Evolutionary conservation across 2,797 vertebrate genomes (phyloP).

Genomic region (Phoxinus dragarum): DNA sequence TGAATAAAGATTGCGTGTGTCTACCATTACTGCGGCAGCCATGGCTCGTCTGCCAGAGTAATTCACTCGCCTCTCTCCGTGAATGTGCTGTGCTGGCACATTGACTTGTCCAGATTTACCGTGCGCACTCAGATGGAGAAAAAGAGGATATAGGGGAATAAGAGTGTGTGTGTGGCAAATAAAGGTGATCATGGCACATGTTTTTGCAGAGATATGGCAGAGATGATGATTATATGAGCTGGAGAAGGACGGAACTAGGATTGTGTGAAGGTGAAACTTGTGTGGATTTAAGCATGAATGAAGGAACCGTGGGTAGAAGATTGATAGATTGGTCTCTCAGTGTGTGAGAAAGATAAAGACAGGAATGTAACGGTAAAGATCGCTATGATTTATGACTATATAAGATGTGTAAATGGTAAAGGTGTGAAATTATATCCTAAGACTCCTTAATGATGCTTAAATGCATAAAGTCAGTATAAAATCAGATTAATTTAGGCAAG

Average conservation of each 20-base stretch:
- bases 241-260: not conserved
- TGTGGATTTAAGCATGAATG: slow-evolving; percentile 9
- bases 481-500: not conserved
- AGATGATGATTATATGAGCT: slow-evolving; percentile 6
- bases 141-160: slow-evolving; percentile 65
- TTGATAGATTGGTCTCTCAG: not conserved
- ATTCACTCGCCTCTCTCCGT: slow-evolving; percentile 51
- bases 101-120: slow-evolving; percentile 75
- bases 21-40: slow-evolving; percentile 59
- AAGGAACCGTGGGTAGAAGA: not conserved
- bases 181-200: slow-evolving; percentile 25
- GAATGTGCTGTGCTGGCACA: slow-evolving; percentile 77
- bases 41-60: slow-evolving; percentile 58
- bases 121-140: slow-evolving; percentile 77
- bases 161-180: slow-evolving; percentile 21
- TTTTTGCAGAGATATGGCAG: slow-evolving; percentile 19
- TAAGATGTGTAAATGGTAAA: not conserved
- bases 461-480: slow-evolving; percentile 1
- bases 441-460: slow-evolving; percentile 1
- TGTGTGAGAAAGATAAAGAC: slow-evolving; percentile 7
- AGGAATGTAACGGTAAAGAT: not conserved
- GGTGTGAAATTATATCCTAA: slow-evolving; percentile 10
- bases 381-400: not conserved
- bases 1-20: slow-evolving; percentile 49
- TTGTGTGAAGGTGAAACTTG: slow-evolving; percentile 30